A percentile compares a stretch with the other conserved stretches of the same genome.
These are phyloP conservation scores for Puffinus mauretanicus DNA, from an alignment of 2,113 vertebrate species.

Conservation along the genomic window DNA sequence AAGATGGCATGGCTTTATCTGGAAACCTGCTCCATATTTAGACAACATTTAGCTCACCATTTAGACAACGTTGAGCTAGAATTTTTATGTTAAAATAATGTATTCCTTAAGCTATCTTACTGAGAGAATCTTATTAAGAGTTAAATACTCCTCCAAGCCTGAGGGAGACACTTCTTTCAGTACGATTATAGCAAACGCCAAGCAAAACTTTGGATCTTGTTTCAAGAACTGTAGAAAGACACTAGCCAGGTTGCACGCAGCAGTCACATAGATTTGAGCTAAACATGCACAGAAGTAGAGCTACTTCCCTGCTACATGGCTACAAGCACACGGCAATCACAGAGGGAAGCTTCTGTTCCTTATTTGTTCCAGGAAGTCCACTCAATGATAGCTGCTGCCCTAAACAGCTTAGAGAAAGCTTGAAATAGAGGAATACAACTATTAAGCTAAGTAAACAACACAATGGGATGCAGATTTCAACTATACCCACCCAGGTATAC, in stretches of 20 bases:
- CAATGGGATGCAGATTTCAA: background rate
- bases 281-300: background rate
- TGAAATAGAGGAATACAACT: background rate
- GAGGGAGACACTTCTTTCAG: background rate
- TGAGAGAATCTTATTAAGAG: background rate
- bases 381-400: background rate
- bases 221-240: background rate
- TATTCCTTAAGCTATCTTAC: background rate
- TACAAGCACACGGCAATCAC: background rate
- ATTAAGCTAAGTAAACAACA: background rate
- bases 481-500: background rate
- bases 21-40: background rate
- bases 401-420: background rate
- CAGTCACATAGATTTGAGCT: background rate
- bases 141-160: background rate
- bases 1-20: background rate
- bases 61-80: background rate
- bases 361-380: background rate
- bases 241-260: background rate
- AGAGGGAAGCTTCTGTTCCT: background rate
- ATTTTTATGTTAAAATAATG: background rate
- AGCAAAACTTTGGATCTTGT: background rate
- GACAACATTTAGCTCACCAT: background rate
- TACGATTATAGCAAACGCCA: background rate
- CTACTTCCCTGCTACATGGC: background rate